These are phyloP conservation scores for Sinotaia quadrata DNA, from an alignment of 2,888 invertebrate genomes.

Conservation along the genomic window DNA sequence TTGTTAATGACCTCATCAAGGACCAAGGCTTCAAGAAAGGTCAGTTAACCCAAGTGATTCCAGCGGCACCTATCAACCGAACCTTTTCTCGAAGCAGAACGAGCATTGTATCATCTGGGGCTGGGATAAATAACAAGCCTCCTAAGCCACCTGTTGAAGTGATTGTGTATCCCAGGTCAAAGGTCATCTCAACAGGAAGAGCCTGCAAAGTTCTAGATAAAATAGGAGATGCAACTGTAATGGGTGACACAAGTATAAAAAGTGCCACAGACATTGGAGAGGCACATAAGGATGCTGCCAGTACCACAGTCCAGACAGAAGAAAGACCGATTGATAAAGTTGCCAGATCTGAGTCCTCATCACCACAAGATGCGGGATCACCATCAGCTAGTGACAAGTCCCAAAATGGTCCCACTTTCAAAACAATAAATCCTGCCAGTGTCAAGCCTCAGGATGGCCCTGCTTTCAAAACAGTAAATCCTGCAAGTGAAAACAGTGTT, in stretches of 20 bases:
- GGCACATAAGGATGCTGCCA: background rate
- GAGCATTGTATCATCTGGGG: slow-evolving; percentile 15
- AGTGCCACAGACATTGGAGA: background rate
- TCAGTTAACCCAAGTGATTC: slow-evolving; percentile 19
- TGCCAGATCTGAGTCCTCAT: background rate
- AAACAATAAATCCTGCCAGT: background rate
- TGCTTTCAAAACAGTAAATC: background rate
- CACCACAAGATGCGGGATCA: too few relatives aligned
- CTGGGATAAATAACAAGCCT: slow-evolving; percentile 9
- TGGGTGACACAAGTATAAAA: background rate
- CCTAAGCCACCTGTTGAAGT: slow-evolving; percentile 24
- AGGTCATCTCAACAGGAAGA: slow-evolving; percentile 27
- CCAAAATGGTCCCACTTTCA: too few relatives aligned
- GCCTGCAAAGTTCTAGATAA: slow-evolving; percentile 23
- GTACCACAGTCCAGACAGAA: background rate
- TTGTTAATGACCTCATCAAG: slow-evolving; percentile 20
- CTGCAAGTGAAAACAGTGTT: background rate
- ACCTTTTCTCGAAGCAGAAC: slow-evolving; percentile 4
- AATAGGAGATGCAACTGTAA: background rate
- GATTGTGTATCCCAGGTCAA: slow-evolving; percentile 25
- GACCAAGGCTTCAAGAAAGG: slow-evolving; percentile 20
- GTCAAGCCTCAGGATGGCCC: background rate
- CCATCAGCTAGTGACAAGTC: too few relatives aligned
- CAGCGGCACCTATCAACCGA: slow-evolving; percentile 19
- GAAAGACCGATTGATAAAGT: background rate